Percentiles rank a stretch among this genome's conserved stretches.
Evolutionary conservation across 1,140 invertebrate species (phyloP).

Genomic region (Bombus confusus): DNA sequence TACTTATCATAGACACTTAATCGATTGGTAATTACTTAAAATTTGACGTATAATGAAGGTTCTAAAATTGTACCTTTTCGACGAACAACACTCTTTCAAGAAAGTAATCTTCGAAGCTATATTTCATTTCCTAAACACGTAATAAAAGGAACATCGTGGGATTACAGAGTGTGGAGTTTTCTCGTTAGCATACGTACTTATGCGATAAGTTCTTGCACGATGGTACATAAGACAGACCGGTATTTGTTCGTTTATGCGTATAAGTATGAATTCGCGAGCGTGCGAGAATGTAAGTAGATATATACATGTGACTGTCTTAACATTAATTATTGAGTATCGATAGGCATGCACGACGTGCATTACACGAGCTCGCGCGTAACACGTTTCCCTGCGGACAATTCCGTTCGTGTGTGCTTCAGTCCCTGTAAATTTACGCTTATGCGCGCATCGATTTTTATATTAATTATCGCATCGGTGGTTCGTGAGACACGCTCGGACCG

Average conservation of each 20-base stretch:
- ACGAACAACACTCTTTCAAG: too few species aligned
- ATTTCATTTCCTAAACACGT: background rate
- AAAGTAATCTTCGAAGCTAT: background rate
- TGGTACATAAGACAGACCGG: background rate
- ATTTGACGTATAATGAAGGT: too few species aligned
- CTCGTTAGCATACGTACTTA: background rate
- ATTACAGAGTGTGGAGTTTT: background rate
- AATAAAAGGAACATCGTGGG: background rate
- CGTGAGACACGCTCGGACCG: slow-evolving; percentile 1
- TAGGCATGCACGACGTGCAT: slow-evolving; percentile 6
- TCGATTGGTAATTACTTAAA: too few species aligned
- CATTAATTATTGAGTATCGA: slow-evolving; percentile 34
- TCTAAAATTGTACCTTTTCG: too few species aligned
- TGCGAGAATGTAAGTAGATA: background rate
- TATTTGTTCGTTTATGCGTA: background rate
- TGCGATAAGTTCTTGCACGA: background rate
- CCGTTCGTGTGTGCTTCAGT: background rate
- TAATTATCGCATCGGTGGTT: slow-evolving; percentile 35
- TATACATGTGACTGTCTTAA: background rate
- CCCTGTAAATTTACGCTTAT: slow-evolving; percentile 15
- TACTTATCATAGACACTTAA: background rate
- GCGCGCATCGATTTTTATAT: slow-evolving; percentile 35
- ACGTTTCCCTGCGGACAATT: slow-evolving; percentile 11
- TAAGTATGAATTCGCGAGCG: background rate
- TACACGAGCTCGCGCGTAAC: background rate